A percentile compares a stretch with the other conserved stretches of the same genome.
phyloP scores from a whole-genome alignment of 2,113 vertebrate genomes.

The Corythornis vintsioides region DNA sequence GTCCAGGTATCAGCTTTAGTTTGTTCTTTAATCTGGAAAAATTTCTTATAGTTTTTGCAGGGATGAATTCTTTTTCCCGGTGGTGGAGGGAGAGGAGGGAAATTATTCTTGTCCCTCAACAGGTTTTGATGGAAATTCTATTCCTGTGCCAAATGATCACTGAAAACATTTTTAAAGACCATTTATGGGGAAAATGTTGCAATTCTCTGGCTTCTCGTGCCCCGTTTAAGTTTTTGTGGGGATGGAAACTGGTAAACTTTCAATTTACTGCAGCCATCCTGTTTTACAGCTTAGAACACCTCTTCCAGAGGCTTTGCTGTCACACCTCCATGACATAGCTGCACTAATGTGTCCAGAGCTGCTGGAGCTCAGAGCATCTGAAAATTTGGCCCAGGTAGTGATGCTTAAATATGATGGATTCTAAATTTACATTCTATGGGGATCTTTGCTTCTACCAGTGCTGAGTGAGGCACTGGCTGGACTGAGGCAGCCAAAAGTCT shows the following conservation, averaged over 20 bases:
- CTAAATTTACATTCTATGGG: neutral
- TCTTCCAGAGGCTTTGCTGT: neutral
- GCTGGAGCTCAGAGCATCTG: neutral
- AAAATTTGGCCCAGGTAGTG: neutral
- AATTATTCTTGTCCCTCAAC: slow-evolving; percentile 41
- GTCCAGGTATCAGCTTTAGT: slow-evolving; percentile 24
- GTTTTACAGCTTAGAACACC: slow-evolving; percentile 24
- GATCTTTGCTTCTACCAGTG: neutral
- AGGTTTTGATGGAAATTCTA: slow-evolving; percentile 51
- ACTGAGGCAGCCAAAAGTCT: fast-evolving
- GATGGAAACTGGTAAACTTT: slow-evolving; percentile 58
- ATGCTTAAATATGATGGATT: neutral
- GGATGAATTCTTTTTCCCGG: slow-evolving; percentile 52
- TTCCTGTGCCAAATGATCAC: neutral
- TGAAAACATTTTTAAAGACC: slow-evolving; percentile 56
- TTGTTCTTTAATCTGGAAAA: slow-evolving; percentile 56
- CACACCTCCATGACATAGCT: neutral
- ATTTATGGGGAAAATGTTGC: slow-evolving; percentile 45
- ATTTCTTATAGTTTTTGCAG: slow-evolving; percentile 65
- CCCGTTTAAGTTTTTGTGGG: neutral
- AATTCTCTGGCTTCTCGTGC: slow-evolving; percentile 41
- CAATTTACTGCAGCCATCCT: slow-evolving; percentile 45
- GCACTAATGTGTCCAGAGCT: neutral
- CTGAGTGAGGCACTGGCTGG: neutral
- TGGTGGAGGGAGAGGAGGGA: slow-evolving; percentile 40